Evolutionary conservation across 2,113 vertebrate genomes (phyloP), one percentile per base, ranked within the genome.

Genomic region (Tiliqua scincoides): DNA sequence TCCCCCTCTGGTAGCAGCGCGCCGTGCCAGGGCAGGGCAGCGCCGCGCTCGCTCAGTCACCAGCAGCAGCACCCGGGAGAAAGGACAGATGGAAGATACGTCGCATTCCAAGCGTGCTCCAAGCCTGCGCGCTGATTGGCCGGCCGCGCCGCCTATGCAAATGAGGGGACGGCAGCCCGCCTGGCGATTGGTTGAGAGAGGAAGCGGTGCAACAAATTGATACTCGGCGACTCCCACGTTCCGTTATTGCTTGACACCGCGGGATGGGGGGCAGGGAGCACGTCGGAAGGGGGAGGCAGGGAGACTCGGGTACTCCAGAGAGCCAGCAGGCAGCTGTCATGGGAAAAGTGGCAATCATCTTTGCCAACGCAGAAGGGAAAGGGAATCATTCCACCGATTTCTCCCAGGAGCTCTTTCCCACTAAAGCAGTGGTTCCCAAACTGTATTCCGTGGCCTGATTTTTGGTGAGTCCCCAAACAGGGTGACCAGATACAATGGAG

Each of bases 111-210:
- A n/a, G 62, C 88, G 52, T 9, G 92, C 80, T 27, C 82, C 52
- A 11, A 52, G 30, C 80, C 73, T 14, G 78, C 86, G 85, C 18
- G 71, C 94, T 89, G 86, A 96, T 96, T 96, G 96, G 96, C 87
- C 87, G 6, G 83, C 84, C 72, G 72, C 48, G 30, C 7, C 71
- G 43, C 74, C 6, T 84, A 95, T 96, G 94, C 94, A 95, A 95
- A 97, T 91, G 7, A 85, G 0, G 15, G 65, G 27, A 0, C 5
- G 27, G 0, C 0, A 1, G 1, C 0, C 25, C 57, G 88, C 4
- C 43, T 1, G 1, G 79, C 78, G 21, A 94, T 95, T 95, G 94
- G 94, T 25, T 25, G 0, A 3, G 4, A 35, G 23, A 0, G 10
- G 15, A 0, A 1, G 6, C 0, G 73, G 88, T 88, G 89, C 82